These are phyloP conservation scores for Thryonomys swinderianus DNA, from an alignment of 2,113 vertebrate genomes.

Conservation along the genomic window DNA sequence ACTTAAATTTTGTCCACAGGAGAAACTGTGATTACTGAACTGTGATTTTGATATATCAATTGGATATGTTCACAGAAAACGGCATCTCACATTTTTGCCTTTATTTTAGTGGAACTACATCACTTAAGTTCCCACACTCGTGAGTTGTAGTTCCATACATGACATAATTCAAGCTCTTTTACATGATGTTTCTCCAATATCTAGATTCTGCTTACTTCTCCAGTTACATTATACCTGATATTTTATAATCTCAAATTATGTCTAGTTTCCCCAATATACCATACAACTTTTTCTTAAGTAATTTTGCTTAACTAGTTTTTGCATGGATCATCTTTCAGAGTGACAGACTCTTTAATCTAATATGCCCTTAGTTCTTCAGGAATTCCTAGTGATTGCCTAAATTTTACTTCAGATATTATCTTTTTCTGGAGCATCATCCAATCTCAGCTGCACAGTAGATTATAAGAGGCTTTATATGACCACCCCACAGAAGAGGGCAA, in stretches of 20 bases:
- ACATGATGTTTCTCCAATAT: background rate
- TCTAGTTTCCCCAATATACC: background rate
- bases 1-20: background rate
- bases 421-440: background rate
- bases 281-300: background rate
- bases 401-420: background rate
- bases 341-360: background rate
- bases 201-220: background rate
- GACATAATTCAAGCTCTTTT: background rate
- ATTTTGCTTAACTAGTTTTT: constrained; percentile 40
- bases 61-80: background rate
- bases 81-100: background rate
- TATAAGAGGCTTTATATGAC: background rate
- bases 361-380: background rate
- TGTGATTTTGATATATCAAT: background rate
- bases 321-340: background rate
- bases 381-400: background rate
- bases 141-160: background rate
- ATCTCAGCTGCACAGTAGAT: background rate
- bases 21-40: background rate
- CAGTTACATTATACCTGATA: background rate
- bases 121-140: background rate
- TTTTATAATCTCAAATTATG: background rate
- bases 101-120: background rate
- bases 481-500: background rate